Percentiles rank a stretch among this genome's conserved stretches.
Conservation (phyloP, 2,888 invertebrate species). For the Tholera decimalis region DNA sequence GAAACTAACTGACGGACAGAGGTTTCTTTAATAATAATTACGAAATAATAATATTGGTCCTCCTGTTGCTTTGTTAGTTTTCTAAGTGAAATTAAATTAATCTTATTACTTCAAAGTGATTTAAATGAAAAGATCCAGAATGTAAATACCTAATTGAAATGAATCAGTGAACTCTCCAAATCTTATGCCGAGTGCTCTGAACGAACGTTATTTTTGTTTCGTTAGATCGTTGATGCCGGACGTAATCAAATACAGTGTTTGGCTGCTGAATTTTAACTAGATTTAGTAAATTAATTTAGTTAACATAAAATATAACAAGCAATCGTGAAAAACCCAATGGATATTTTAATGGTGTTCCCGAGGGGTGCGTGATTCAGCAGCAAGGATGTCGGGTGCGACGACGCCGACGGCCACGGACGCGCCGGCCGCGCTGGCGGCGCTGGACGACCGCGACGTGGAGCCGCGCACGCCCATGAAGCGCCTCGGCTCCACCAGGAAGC, state of each 20-base stretch:
- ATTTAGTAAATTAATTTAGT: background rate
- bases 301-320: background rate
- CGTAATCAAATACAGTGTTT: slow-evolving; percentile 50
- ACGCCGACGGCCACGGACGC: slow-evolving; percentile 95
- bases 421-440: slow-evolving; percentile 91
- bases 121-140: background rate
- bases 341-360: slow-evolving; percentile 47
- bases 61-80: background rate
- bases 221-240: slow-evolving; percentile 47
- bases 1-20: background rate
- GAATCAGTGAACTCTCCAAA: slow-evolving; percentile 28
- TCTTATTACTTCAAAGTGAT: background rate
- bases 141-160: slow-evolving; percentile 27
- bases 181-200: slow-evolving; percentile 30
- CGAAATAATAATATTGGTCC: slow-evolving; percentile 3
- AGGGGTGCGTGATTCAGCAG: slow-evolving; percentile 35
- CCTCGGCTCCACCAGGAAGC: slow-evolving; percentile 95
- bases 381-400: slow-evolving; percentile 85
- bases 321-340: slow-evolving; percentile 6
- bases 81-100: background rate
- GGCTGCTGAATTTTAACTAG: slow-evolving; percentile 17
- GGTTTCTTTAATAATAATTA: background rate
- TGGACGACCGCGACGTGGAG: slow-evolving; percentile 95
- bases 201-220: slow-evolving; percentile 70
- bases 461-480: slow-evolving; percentile 95